Percentiles rank a stretch among this genome's conserved stretches.
These are phyloP conservation scores for Trichonephila clavata DNA, from an alignment of 1,140 invertebrate genomes.

Conservation along the genomic window DNA sequence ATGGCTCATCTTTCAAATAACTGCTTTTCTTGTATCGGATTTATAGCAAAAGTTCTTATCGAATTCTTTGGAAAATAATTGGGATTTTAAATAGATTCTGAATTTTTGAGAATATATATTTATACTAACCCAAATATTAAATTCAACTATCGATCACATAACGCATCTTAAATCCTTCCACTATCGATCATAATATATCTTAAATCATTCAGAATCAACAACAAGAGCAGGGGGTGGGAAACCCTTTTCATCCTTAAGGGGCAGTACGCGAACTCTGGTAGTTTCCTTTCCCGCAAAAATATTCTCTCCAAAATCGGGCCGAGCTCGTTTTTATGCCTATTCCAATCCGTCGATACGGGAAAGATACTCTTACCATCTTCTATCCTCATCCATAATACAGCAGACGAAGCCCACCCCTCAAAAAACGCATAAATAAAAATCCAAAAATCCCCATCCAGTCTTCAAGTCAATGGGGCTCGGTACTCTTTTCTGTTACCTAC, in stretches of 20 bases:
- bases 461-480: slow-evolving; percentile 14
- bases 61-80: too few species aligned
- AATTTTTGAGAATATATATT: too few species aligned
- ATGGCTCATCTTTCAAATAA: too few species aligned
- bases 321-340: not conserved
- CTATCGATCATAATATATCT: too few species aligned
- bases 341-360: slow-evolving; percentile 12
- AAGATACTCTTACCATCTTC: not conserved
- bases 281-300: not conserved
- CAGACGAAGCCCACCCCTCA: not conserved
- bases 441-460: not conserved
- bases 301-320: not conserved
- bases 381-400: slow-evolving; percentile 31
- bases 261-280: not conserved
- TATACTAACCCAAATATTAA: too few species aligned
- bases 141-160: too few species aligned
- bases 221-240: not conserved
- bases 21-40: too few species aligned
- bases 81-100: too few species aligned
- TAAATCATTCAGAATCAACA: too few species aligned
- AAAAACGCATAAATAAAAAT: slow-evolving; percentile 42
- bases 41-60: too few species aligned
- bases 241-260: not conserved
- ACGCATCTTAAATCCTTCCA: too few species aligned
- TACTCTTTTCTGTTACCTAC: not conserved